phyloP scores from a whole-genome alignment of 2,797 vertebrate genomes.

The Liasis olivaceus region DNA sequence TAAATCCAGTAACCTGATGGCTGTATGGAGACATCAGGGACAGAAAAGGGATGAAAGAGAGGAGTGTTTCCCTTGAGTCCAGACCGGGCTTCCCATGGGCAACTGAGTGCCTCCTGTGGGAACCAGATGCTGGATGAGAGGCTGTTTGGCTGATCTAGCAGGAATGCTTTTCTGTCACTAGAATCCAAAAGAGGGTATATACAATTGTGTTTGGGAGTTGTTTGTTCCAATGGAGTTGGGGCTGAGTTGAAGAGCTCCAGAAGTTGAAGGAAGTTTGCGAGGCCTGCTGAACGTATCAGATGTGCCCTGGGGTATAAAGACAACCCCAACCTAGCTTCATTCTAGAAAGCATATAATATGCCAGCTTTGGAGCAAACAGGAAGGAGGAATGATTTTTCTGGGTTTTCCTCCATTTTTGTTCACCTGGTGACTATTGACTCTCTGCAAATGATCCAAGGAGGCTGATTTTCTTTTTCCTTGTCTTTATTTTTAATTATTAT shows the following conservation, averaged over 20 bases:
- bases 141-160: background rate
- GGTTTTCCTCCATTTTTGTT: background rate
- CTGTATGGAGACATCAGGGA: background rate
- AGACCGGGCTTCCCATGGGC: background rate
- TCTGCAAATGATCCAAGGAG: background rate
- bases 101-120: background rate
- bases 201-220: background rate
- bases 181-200: background rate
- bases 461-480: background rate
- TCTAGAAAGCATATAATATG: background rate
- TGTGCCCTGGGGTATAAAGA: background rate
- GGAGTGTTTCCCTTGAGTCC: background rate
- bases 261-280: background rate
- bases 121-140: background rate
- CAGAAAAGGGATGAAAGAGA: background rate
- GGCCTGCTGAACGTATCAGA: background rate
- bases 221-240: background rate
- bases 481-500: background rate
- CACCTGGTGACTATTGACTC: background rate
- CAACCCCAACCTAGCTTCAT: background rate
- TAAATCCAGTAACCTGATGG: background rate
- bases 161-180: background rate
- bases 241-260: background rate
- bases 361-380: background rate
- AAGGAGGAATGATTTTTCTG: background rate